A percentile compares a stretch with the other conserved stretches of the same genome.
Evolutionary conservation across 2,888 invertebrate genomes (phyloP).

Genomic region (Clostera curtula): DNA sequence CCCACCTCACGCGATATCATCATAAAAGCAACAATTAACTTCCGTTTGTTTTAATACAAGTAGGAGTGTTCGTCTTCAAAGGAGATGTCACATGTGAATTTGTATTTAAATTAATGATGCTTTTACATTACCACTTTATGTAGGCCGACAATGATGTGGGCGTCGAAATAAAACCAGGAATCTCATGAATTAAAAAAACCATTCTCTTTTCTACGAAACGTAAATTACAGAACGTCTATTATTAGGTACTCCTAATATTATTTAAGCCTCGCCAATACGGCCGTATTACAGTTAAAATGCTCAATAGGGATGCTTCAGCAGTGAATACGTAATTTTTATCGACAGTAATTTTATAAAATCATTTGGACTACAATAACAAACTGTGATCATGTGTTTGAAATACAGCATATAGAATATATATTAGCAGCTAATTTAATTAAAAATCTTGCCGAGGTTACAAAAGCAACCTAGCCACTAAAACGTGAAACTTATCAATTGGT

Average conservation of each 20-base stretch:
- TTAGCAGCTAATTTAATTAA: too few species aligned
- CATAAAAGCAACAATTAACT: slow-evolving; percentile 66
- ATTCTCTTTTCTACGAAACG: slow-evolving; percentile 12
- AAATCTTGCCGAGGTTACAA: too few species aligned
- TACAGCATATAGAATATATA: too few species aligned
- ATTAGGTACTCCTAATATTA: slow-evolving; percentile 48
- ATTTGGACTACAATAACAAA: too few species aligned
- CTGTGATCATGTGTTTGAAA: too few species aligned
- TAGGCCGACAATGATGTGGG: slow-evolving; percentile 23
- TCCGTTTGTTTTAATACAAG: slow-evolving; percentile 56
- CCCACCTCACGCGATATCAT: slow-evolving; percentile 59
- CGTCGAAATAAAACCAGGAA: slow-evolving; percentile 23
- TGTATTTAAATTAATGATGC: slow-evolving; percentile 37
- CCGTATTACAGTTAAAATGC: slow-evolving; percentile 55
- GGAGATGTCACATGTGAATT: slow-evolving; percentile 48
- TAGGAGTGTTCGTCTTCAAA: slow-evolving; percentile 57
- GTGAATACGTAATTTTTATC: too few species aligned
- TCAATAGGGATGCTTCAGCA: too few species aligned
- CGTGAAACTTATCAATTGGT: too few species aligned
- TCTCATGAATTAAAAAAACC: slow-evolving; percentile 13
- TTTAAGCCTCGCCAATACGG: slow-evolving; percentile 61
- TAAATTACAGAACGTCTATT: slow-evolving; percentile 30
- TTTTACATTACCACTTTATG: slow-evolving; percentile 32
- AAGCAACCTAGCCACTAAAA: too few species aligned
- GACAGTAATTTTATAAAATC: too few species aligned